A percentile compares a stretch with the other conserved stretches of the same genome.
These are phyloP conservation scores for Drosophila diplacantha DNA, from an alignment of 2,888 invertebrate species.

Conservation along the genomic window DNA sequence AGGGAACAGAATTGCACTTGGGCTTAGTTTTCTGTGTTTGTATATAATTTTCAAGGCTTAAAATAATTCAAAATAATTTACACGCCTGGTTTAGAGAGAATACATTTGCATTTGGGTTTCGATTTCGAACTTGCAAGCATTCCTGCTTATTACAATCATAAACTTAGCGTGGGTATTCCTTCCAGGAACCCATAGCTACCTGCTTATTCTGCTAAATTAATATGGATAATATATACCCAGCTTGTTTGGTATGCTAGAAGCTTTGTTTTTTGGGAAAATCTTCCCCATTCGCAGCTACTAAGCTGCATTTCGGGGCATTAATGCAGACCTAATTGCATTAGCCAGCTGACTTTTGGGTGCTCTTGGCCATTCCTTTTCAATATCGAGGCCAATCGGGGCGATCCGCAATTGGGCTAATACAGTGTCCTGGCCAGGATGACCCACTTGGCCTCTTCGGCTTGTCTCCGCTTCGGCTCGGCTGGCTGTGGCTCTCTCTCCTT, in stretches of 20 bases:
- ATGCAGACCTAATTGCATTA: slow-evolving; percentile 18
- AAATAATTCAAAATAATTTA: not conserved
- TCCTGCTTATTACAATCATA: not conserved
- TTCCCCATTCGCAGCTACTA: not conserved
- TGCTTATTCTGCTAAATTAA: too few species aligned
- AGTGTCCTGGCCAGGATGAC: slow-evolving; percentile 29
- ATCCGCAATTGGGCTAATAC: slow-evolving; percentile 30
- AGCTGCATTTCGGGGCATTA: not conserved
- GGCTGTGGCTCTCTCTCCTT: not conserved
- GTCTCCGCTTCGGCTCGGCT: not conserved
- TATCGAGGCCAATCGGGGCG: slow-evolving; percentile 25
- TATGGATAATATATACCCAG: not conserved
- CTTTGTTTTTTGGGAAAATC: not conserved
- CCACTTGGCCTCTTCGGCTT: slow-evolving; percentile 25
- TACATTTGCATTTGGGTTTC: not conserved
- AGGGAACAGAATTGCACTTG: not conserved
- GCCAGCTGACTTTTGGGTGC: slow-evolving; percentile 30
- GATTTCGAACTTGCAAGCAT: not conserved
- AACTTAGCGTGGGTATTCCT: not conserved
- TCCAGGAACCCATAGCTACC: not conserved
- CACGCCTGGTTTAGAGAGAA: not conserved
- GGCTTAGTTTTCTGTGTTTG: not conserved
- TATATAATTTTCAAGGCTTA: not conserved
- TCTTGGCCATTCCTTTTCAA: slow-evolving; percentile 17
- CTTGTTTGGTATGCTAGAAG: not conserved